Evolutionary conservation across 2,888 invertebrate species (phyloP).

Genomic region (Dicycla oo): DNA sequence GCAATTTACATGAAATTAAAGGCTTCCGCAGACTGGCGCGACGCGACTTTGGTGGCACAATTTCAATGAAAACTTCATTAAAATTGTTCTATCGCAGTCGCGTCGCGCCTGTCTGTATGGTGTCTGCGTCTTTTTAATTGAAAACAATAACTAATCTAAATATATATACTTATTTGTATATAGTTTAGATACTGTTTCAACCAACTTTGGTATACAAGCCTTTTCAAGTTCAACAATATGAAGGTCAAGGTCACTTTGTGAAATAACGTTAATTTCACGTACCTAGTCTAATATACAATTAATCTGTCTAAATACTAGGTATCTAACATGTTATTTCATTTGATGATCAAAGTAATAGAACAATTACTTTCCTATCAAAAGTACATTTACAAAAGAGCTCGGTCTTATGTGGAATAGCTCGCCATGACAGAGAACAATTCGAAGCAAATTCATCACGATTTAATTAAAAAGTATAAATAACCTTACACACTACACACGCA

Average conservation of each 20-base stretch:
- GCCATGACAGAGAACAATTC: neutral
- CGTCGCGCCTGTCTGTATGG: too few species aligned
- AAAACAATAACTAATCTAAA: neutral
- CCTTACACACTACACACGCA: neutral
- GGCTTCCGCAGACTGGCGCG: too few species aligned
- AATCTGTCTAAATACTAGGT: conserved; percentile 2
- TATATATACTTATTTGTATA: neutral
- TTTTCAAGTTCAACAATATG: neutral
- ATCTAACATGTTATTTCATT: neutral
- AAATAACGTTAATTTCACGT: neutral
- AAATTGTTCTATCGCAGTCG: too few species aligned
- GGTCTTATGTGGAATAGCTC: neutral
- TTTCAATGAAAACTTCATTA: too few species aligned
- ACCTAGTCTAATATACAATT: neutral
- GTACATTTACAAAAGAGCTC: neutral
- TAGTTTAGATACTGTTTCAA: neutral
- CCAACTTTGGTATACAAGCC: neutral
- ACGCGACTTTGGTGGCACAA: too few species aligned
- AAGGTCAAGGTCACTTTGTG: neutral
- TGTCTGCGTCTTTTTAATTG: too few species aligned
- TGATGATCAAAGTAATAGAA: conserved; percentile 4
- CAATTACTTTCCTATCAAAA: conserved; percentile 17
- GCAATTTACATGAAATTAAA: neutral
- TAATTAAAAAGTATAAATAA: conserved; percentile 30
- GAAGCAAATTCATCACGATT: neutral